phyloP scores from a whole-genome alignment of 1,140 invertebrate genomes.

The Pygmarrhopalites habei region DNA sequence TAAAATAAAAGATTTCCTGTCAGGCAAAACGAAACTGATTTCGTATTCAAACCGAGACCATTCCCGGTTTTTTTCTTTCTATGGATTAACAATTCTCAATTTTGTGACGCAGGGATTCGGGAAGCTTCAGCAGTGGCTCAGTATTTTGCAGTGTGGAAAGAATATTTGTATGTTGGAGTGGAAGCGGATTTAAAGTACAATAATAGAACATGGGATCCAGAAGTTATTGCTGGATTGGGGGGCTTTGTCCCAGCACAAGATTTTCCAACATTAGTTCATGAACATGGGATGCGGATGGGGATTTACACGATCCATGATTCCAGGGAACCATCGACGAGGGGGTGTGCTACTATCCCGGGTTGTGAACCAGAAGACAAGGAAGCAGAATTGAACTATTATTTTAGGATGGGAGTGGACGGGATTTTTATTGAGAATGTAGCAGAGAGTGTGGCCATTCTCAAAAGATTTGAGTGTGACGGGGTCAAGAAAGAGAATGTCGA shows the following conservation, averaged over 20 bases:
- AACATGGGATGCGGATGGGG: conserved; percentile 19
- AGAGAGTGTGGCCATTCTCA: conserved; percentile 13
- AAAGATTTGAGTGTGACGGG: neutral
- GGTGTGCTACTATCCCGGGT: conserved; percentile 14
- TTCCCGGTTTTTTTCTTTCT: no score
- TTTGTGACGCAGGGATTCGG: conserved; percentile 22
- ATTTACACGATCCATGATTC: conserved; percentile 34
- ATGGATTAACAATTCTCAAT: no score
- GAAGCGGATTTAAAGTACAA: conserved; percentile 17
- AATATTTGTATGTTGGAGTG: conserved; percentile 25
- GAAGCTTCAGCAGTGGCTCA: conserved; percentile 10
- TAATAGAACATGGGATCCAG: neutral
- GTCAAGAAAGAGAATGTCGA: neutral
- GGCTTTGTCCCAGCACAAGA: conserved; percentile 27
- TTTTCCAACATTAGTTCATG: conserved; percentile 25
- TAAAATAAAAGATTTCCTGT: no score
- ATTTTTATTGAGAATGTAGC: conserved; percentile 36
- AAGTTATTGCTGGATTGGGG: conserved; percentile 16
- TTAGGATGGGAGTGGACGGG: conserved; percentile 29
- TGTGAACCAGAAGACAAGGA: conserved; percentile 23
- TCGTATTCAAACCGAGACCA: no score
- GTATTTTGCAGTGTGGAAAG: conserved; percentile 31
- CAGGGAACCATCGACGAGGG: conserved; percentile 20
- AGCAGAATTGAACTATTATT: conserved; percentile 29
- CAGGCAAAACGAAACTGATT: no score